Evolutionary conservation across 2,888 invertebrate species (phyloP).

Genomic region (Pimpla rufipes): DNA sequence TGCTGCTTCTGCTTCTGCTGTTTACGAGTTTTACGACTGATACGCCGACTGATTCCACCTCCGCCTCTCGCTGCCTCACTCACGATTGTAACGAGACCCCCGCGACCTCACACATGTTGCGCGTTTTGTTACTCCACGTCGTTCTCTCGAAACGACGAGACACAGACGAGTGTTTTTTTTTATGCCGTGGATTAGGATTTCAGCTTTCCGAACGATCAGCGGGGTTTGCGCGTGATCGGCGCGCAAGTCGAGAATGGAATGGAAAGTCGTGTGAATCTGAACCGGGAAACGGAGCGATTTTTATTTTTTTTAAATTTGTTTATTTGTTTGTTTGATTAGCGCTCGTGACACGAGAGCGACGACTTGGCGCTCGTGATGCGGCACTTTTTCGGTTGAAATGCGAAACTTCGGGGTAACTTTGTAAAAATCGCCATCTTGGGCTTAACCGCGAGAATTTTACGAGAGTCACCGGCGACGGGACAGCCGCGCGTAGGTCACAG

Average conservation of each 20-base stretch:
- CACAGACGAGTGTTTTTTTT: neutral
- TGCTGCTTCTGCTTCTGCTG: too few species aligned
- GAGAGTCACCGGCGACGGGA: neutral
- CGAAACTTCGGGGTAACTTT: neutral
- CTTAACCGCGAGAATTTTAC: neutral
- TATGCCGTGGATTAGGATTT: neutral
- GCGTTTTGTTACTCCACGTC: too few species aligned
- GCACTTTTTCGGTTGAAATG: neutral
- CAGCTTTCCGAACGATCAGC: neutral
- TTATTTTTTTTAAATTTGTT: neutral
- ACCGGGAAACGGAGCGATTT: too few species aligned
- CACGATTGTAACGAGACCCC: constrained; percentile 10
- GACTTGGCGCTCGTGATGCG: too few species aligned
- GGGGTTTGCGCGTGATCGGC: neutral
- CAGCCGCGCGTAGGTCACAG: neutral
- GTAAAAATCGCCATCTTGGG: constrained; percentile 22
- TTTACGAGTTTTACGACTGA: too few species aligned
- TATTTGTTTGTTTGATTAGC: neutral
- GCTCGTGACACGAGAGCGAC: neutral
- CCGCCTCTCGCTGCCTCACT: neutral
- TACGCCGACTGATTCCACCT: neutral
- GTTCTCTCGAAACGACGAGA: neutral
- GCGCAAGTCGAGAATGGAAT: neutral
- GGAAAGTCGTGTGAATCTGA: neutral
- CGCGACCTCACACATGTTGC: neutral